Evolutionary conservation across 1,140 invertebrate genomes (phyloP), one percentile per base, ranked within the genome.

Genomic region (Drosophila guanche): DNA sequence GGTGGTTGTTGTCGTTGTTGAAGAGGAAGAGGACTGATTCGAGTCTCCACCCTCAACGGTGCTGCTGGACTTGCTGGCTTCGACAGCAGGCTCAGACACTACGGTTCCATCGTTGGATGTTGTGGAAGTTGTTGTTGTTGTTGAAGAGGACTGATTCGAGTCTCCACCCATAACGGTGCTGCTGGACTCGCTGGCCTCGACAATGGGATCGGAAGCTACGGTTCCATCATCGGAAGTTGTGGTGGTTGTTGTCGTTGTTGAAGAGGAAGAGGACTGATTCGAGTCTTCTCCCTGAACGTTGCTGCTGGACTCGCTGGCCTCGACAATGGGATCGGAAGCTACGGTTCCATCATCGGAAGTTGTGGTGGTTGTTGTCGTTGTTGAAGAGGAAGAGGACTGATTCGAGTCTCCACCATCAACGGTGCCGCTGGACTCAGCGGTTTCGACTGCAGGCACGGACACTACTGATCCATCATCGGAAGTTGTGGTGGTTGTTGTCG

Each of bases 171-270:
- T 14, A 14, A 33, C 27, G 8, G 29, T 8, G 16, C 7, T 2
- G 50, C n/a, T 8, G 0, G 7, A 20, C 16, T 20, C 16, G 16
- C 16, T 22, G n/a, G 5, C 10, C 40, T 1, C 29, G 7, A 8
- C 7, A 33, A 8, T 7, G 6, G 29, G 7, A 2, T 2, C 29
- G 8, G 29, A 33, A 7, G 5, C 25, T 27, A 27, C 25, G 46
- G 33, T 37, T 25, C 37, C 16, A 61, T 52, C 29, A 5, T 27
- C 14, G 20, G 65, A 43, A 10, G 27, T 29, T 0, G 50, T 60
- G 2, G 48, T 59, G 4, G 54, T 59, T 4, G 42, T 55, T 4
- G 27, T 50, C 0, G 45, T 65, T 10, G 61, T 51, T 20, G 16
- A 20, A 3, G 53, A 27, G 4, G 52, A 55, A 7, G 43, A 29